A percentile compares a stretch with the other conserved stretches of the same genome.
Evolutionary conservation across 2,888 invertebrate species (phyloP).

Genomic region (Amiota mariae): DNA sequence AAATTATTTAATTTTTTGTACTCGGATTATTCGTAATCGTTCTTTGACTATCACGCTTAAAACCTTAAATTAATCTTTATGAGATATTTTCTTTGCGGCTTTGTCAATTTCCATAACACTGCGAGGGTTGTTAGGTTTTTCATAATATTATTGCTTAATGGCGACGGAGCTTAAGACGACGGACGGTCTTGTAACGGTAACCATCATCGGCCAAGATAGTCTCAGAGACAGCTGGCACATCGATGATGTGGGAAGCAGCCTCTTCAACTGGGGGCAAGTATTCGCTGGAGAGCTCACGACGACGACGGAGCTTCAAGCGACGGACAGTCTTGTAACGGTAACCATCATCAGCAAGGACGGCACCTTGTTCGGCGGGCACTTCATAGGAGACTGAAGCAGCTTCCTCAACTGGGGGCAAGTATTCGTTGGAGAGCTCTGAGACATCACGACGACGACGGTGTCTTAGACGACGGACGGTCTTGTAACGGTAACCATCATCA

Average conservation of each 20-base stretch:
- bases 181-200: slow-evolving; percentile 70
- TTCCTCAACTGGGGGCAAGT: slow-evolving; percentile 55
- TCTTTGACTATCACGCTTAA: slow-evolving; percentile 60
- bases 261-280: slow-evolving; percentile 52
- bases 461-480: slow-evolving; percentile 50
- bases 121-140: slow-evolving; percentile 28
- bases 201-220: slow-evolving; percentile 63
- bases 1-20: slow-evolving; percentile 56
- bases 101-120: slow-evolving; percentile 23
- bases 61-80: slow-evolving; percentile 51
- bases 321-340: slow-evolving; percentile 67
- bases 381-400: slow-evolving; percentile 47
- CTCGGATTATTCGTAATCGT: slow-evolving; percentile 57
- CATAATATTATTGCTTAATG: slow-evolving; percentile 45
- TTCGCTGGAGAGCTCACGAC: slow-evolving; percentile 59
- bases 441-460: slow-evolving; percentile 59
- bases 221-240: slow-evolving; percentile 20
- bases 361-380: slow-evolving; percentile 50
- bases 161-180: slow-evolving; percentile 58
- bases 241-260: slow-evolving; percentile 20
- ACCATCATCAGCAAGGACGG: slow-evolving; percentile 57
- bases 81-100: slow-evolving; percentile 39
- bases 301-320: slow-evolving; percentile 50
- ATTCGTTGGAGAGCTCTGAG: slow-evolving; percentile 52
- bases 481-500: slow-evolving; percentile 57